Percentiles rank a stretch among this genome's conserved stretches.
These are phyloP conservation scores for Caenorhabditis sp. DNA, from an alignment of 2,888 invertebrate genomes.

Conservation along the genomic window DNA sequence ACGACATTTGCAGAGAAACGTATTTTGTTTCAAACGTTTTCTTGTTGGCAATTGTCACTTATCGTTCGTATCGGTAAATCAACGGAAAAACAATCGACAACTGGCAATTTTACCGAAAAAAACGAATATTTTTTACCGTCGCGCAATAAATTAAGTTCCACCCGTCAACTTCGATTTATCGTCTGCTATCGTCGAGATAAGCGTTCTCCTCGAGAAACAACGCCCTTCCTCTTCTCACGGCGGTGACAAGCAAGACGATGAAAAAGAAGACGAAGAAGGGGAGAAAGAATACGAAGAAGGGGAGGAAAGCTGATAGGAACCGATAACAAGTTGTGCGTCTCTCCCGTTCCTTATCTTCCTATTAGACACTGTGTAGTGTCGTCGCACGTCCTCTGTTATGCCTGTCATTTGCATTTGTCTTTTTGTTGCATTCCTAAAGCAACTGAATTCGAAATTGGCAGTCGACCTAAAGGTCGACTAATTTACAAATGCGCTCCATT, in stretches of 20 bases:
- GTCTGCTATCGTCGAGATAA: constrained; percentile 34
- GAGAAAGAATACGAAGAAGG: constrained; percentile 15
- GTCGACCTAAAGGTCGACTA: no score
- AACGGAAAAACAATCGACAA: no score
- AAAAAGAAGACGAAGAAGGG: constrained; percentile 14
- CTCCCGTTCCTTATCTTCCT: constrained; percentile 28
- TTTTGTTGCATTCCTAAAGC: no score
- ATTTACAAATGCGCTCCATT: not conserved
- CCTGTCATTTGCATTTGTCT: constrained; percentile 32
- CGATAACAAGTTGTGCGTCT: constrained; percentile 51
- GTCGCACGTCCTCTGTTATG: constrained; percentile 19
- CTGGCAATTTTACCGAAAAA: constrained; percentile 12
- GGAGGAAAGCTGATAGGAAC: constrained; percentile 47
- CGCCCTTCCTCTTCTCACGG: constrained; percentile 25
- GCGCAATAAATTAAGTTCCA: constrained; percentile 40
- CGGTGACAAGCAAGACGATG: constrained; percentile 15
- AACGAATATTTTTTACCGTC: constrained; percentile 17
- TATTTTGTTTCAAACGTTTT: not conserved
- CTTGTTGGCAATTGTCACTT: not conserved
- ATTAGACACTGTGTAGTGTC: constrained; percentile 38
- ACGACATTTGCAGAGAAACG: not conserved
- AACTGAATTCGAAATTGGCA: no score
- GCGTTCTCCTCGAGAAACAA: constrained; percentile 44
- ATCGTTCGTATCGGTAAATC: no score
- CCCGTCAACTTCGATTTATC: constrained; percentile 50